These are phyloP conservation scores for Margarornis squamiger DNA, from an alignment of 2,797 vertebrate genomes.

Conservation along the genomic window DNA sequence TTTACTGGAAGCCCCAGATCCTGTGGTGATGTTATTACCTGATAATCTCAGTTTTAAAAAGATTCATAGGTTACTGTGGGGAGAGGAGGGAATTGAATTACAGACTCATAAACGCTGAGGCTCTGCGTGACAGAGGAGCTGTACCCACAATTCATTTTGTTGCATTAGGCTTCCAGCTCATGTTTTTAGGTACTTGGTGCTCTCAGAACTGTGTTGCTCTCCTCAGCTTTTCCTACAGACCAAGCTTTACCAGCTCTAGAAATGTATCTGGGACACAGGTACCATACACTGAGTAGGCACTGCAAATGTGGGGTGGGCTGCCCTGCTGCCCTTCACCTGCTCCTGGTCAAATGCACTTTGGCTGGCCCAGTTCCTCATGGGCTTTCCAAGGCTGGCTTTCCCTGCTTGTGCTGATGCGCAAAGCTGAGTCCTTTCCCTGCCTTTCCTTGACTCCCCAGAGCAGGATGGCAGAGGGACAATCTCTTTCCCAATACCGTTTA, in stretches of 20 bases:
- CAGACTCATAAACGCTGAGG: accelerated
- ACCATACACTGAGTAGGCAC: neutral
- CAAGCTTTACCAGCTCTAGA: neutral
- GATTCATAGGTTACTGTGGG: neutral
- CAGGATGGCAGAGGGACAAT: neutral
- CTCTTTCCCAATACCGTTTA: neutral
- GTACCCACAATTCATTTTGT: neutral
- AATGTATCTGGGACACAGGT: neutral
- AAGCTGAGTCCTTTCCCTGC: neutral
- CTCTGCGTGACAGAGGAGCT: neutral
- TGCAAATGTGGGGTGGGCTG: accelerated
- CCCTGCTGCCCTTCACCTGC: neutral
- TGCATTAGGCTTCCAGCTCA: neutral
- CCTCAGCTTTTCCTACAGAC: neutral
- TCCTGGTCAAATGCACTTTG: accelerated
- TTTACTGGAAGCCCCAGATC: neutral
- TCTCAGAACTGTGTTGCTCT: accelerated
- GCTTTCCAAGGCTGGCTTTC: neutral
- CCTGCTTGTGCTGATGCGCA: neutral
- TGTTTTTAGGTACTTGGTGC: neutral
- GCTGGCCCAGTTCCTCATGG: accelerated
- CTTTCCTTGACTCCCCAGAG: neutral
- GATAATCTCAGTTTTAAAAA: neutral
- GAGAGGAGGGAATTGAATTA: neutral
- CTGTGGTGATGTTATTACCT: neutral